A percentile compares a stretch with the other conserved stretches of the same genome.
phyloP scores from a whole-genome alignment of 2,113 vertebrate species.

The Campylomormyrus tamandua region DNA sequence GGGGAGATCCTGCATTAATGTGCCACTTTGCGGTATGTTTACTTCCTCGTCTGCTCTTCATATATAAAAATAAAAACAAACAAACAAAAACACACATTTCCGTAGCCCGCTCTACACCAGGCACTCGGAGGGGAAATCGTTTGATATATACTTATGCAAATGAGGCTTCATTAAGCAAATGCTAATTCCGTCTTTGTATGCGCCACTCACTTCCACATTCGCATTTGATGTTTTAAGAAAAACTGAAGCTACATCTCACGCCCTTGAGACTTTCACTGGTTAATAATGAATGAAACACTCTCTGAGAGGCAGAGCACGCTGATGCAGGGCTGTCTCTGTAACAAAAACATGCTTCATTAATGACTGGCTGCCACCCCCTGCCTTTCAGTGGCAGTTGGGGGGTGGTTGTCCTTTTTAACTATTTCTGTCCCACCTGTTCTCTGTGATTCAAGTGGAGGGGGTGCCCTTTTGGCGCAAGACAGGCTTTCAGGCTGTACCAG shows the following conservation, averaged over 20 bases:
- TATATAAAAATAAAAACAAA: constrained; percentile 6
- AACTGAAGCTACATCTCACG: constrained; percentile 16
- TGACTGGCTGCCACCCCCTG: background rate
- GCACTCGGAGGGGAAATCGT: constrained; percentile 2
- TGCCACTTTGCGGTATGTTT: background rate
- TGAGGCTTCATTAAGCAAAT: constrained; percentile 30
- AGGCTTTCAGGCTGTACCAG: background rate
- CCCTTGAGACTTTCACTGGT: constrained; percentile 26
- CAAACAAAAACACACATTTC: constrained; percentile 14
- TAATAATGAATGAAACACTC: constrained; percentile 31
- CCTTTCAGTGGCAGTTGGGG: background rate
- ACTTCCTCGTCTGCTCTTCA: background rate
- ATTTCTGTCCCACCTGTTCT: background rate
- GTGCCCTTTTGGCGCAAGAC: background rate
- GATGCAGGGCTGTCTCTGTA: constrained; percentile 6
- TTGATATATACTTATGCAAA: constrained; percentile 27
- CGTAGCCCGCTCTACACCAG: background rate
- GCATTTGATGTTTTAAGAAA: constrained; percentile 36
- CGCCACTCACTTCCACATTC: constrained; percentile 17
- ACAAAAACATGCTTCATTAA: constrained; percentile 17
- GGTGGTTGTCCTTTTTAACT: background rate
- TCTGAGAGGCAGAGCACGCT: constrained; percentile 15
- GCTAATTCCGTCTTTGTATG: constrained; percentile 30
- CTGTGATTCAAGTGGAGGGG: background rate
- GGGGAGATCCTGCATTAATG: background rate